Evolutionary conservation across 2,888 invertebrate species (phyloP), one percentile per base, ranked within the genome.

Genomic region (Ethmia dodecea): DNA sequence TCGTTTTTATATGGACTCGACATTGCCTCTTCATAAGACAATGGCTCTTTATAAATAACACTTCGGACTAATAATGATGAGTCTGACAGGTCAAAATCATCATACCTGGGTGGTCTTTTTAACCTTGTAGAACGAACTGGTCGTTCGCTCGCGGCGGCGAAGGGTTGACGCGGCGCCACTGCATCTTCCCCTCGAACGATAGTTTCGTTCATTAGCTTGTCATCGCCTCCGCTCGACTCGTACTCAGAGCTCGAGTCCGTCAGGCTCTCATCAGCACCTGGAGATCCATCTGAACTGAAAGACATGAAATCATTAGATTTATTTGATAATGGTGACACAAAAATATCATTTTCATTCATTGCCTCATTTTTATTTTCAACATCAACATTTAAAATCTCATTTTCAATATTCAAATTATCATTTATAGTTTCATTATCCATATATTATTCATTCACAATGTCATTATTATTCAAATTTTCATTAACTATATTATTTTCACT

Each of bases 11-110:
- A 8, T 18, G 29, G 26, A 5, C 29, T 18, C 2, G 13, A 13
- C 26, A 37, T 20, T 8, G 37, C 37, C 15, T 37, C 33, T 3
- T 33, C 10, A 25, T 33, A 37, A 8, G 37, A 11, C 6, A 13
- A 10, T 8, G 37, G 32, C 25, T 28, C 37, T 25, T 29, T 13
- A 25, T 9, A 15, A 13, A 13, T 22, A 9, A 1, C 8, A 18
- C 14, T 11, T 1, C 25, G 12, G 2, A 14, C 15, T n/a, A 33
- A 13, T 8, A 29, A 13, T 9, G 37, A 37, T 8, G n/a, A 8
- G 8, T 27, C 27, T 3, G 4, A 4, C 3, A 37, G 20, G 27
- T 33, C 37, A 33, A 32, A 37, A 8, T 37, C 37, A 18, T 30
- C 9, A 30, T 37, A 37, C 31, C 27, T 37, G 9, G 8, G 3